Base-by-base conservation (phyloP, 30 jellyfish, hydroid and myxozoan genomes). In the Mastigias papua region DNA sequence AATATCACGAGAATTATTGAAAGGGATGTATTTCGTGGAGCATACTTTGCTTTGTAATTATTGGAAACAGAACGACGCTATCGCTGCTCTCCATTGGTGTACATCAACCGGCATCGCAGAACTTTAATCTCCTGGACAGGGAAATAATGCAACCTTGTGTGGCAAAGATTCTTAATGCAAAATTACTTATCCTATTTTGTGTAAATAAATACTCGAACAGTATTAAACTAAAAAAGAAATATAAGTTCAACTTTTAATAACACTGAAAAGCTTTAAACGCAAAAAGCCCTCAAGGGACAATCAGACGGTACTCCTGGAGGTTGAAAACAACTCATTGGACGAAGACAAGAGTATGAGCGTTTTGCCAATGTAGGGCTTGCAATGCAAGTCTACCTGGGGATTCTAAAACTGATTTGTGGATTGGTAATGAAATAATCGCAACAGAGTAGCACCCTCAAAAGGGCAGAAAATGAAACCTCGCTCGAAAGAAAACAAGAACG, bases 21-120 rank as follows among this genome's bases (percentile, higher is more conserved):
- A 76, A 30, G 76, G 75, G 88, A 22, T 76, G 48, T 20, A 58
- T 9, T 76, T 58, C n/a, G 73, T 49, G 77, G 20, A 31, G 75
- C 11, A 33, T 57, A 23, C 54, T 76, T 19, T 50, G 67, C 62
- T 33, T 57, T 34, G 35, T 49, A 49, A 22, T 76, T 20, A 30
- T 76, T 48, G 87, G 69, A 33, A 48, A 54, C 60, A 31, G 85
- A 22, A 73, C 70, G 71, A 73, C 70, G 85, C 85, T 73, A 73
- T 73, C 42, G 85, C 85, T 73, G 85, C 85, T 73, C 85, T 73
- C 85, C 85, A 73, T 7, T 73, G 85, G 29, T 73, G 35, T 73
- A 73, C 85, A 42, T 73, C 71, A 73, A 73, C 85, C 85, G 85
- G 85, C 85, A 42, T 73, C 85, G 70, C 85, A 32, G 48, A 73